Base-by-base conservation (phyloP, 2,888 invertebrate species). In the Doris montereyensis region DNA sequence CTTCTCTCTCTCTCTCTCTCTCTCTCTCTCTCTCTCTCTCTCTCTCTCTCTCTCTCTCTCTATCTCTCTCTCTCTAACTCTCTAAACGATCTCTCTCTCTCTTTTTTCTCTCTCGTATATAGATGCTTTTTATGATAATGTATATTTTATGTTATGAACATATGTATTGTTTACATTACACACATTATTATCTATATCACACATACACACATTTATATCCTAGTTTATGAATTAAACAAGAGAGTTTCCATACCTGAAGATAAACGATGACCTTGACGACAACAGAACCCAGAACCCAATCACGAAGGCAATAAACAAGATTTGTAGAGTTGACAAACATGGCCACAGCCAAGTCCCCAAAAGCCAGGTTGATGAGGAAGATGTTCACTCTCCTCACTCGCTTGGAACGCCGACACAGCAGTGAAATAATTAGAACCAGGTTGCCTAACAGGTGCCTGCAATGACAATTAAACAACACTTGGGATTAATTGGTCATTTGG, bases 371-470 rank as follows among this genome's bases (percentile, higher is more conserved):
- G 28, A 92, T 84, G 30, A 92, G 90, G 82, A 92, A 92, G 24
- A 92, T 88, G 82, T 92, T 92, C 10, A 92, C 91, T 30, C 92
- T 85, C 68, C 90, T 88, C 8, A 89, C 85, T 13, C 91, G 85
- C 24, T 89, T 85, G 17, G 87, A 86, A 34, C 87, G 85, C 76
- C 90, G 88, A 82, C 89, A 89, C 68, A 88, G 83, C 24, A 92
- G 85, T 76, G 89, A 82, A 8, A 86, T 82, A 24, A 92, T 89
- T 26, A 92, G 87, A 24, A 89, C 85, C 1, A 87, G 84, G 85
- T 92, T 92, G 8, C 92, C 92, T 28, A 91, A 83, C n/a, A 92
- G 84, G n/a, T n/a, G n/a, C n/a, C n/a, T n/a, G n/a, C n/a, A n/a
- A n/a, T n/a, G n/a, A n/a, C n/a, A n/a, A n/a, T n/a, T n/a, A n/a